A percentile compares a stretch with the other conserved stretches of the same genome.
phyloP scores from a whole-genome alignment of 2,888 invertebrate species.

The Gymnocheta viridis region DNA sequence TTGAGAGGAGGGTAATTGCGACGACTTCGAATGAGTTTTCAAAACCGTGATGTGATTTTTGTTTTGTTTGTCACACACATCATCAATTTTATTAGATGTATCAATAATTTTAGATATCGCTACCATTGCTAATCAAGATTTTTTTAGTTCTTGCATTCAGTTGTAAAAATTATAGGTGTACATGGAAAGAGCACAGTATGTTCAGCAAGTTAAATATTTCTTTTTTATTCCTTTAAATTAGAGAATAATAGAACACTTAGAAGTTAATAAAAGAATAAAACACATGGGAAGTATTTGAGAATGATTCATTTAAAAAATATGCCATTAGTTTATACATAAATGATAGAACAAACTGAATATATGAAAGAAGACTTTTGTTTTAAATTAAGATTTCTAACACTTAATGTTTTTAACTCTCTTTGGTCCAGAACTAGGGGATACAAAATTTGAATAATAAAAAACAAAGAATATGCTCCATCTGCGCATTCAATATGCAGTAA shows the following conservation, averaged over 20 bases:
- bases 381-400: no score
- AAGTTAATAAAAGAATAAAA: not conserved
- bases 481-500: no score
- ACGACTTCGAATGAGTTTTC: not conserved
- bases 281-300: no score
- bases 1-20: conserved; percentile 50
- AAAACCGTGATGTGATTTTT: not conserved
- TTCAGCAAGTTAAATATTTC: not conserved
- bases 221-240: not conserved
- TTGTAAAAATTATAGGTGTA: not conserved
- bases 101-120: conserved; percentile 50
- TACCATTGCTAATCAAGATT: conserved; percentile 41
- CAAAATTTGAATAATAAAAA: no score
- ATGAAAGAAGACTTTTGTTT: no score
- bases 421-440: no score
- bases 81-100: conserved; percentile 3
- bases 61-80: conserved; percentile 2
- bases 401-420: no score
- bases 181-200: not conserved
- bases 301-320: not conserved
- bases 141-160: conserved; percentile 8
- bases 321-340: no score
- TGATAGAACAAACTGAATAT: no score
- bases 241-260: not conserved
- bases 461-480: no score